Percentiles rank a stretch among this genome's conserved stretches.
Conservation (phyloP, 2,888 invertebrate species). For the Diaperis boleti region DNA sequence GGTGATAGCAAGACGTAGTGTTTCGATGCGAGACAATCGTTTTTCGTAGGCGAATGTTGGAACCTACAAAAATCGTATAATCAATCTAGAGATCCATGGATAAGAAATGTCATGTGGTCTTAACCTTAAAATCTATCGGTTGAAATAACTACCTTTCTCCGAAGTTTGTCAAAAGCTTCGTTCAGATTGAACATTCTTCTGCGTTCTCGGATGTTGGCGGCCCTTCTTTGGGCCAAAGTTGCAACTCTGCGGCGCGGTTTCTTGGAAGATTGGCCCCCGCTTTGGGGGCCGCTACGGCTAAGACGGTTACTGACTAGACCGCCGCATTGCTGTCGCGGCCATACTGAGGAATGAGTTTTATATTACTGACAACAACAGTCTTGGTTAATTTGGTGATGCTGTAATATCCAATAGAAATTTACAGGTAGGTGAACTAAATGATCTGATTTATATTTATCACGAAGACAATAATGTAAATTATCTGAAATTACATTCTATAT, state of each 20-base stretch:
- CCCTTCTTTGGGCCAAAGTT: slow-evolving; percentile 89
- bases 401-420: too few relatives aligned
- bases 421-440: too few relatives aligned
- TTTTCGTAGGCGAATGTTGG: slow-evolving; percentile 98
- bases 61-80: too few relatives aligned
- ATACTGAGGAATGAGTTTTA: slow-evolving; percentile 64
- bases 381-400: too few relatives aligned
- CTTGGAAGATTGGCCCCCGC: slow-evolving; percentile 70
- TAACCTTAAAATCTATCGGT: too few relatives aligned
- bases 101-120: too few relatives aligned
- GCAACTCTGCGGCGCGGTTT: slow-evolving; percentile 90
- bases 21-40: slow-evolving; percentile 94
- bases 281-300: slow-evolving; percentile 55
- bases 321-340: slow-evolving; percentile 72
- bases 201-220: slow-evolving; percentile 93
- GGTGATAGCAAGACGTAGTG: slow-evolving; percentile 92
- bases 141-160: slow-evolving; percentile 90
- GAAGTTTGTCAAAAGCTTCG: slow-evolving; percentile 93
- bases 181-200: slow-evolving; percentile 96
- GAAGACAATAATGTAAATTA: too few relatives aligned
- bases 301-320: slow-evolving; percentile 64
- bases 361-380: too few relatives aligned
- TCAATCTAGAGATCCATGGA: too few relatives aligned
- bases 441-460: too few relatives aligned
- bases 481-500: too few relatives aligned